Base-by-base conservation (phyloP, 2,888 invertebrate species). In the Esperia sulphurella region DNA sequence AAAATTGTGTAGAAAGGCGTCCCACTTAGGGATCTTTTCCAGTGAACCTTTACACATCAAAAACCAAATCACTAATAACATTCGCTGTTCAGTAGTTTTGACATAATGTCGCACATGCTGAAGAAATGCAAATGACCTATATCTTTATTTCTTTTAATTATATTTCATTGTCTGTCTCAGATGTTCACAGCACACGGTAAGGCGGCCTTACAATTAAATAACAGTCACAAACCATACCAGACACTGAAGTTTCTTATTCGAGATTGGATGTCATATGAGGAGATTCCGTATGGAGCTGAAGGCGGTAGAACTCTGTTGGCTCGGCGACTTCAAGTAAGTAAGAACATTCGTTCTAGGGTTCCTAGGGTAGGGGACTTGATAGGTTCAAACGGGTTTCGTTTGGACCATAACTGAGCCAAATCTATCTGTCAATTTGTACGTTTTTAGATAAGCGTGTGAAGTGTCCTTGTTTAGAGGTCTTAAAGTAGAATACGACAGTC, bases 221-320 rank as follows among this genome's bases (percentile, higher is more conserved):
- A 93, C 7, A 14, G 14, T 7, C 29, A 41, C 54, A 95, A 94
- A 62, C 96, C 97, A 10, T 95, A 95, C 75, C 95, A 96, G 77
- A 91, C 93, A 63, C 83, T 96, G 49, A 93, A 94, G 67, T 96
- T 96, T 78, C 87, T 96, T 35, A 94, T 96, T 6, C 89, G 96
- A 49, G 97, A 98, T 77, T 98, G 97, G 97, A 95, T 95, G 77
- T 98, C 95, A 73, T 97, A 97, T 0, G 97, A 97, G 76, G 97
- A 98, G 75, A 93, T 93, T 0, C 89, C 92, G 28, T 98, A 96
- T 79, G 98, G 98, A 0, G 91, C 93, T 4, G 85, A 92, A 0
- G 98, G 98, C 10, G 98, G 98, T 0, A 91, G 93, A 57, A 91
- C 92, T 62, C 94, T 98, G 51, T 83, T 98, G 8, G 92, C 95